A percentile compares a stretch with the other conserved stretches of the same genome.
Conservation (phyloP, 2,888 invertebrate genomes). For the Barypeithes pellucidus region DNA sequence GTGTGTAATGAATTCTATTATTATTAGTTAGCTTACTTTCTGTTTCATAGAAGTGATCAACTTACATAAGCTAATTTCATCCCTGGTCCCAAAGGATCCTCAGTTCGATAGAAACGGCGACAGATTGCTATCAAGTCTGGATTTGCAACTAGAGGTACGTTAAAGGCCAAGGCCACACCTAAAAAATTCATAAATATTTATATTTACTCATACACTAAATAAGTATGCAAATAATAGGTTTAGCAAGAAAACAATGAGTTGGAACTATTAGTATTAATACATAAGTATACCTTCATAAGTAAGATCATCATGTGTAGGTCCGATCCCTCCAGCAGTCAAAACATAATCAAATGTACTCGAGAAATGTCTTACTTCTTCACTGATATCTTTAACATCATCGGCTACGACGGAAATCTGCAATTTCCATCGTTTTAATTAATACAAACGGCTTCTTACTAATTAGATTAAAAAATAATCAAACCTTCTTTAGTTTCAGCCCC, state of each 20-base stretch:
- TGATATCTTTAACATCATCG: slow-evolving; percentile 78
- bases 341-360: slow-evolving; percentile 78
- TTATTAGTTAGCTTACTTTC: too few species aligned
- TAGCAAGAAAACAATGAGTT: too few species aligned
- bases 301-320: slow-evolving; percentile 85
- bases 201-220: slow-evolving; percentile 20
- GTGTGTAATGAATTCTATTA: too few species aligned
- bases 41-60: slow-evolving; percentile 8
- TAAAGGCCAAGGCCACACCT: slow-evolving; percentile 75
- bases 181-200: slow-evolving; percentile 6
- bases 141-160: slow-evolving; percentile 69
- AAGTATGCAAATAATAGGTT: too few species aligned
- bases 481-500: slow-evolving; percentile 77
- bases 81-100: slow-evolving; percentile 67
- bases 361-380: slow-evolving; percentile 76
- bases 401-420: slow-evolving; percentile 77
- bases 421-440: slow-evolving; percentile 40
- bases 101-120: slow-evolving; percentile 68
- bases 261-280: too few species aligned
- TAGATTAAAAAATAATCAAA: slow-evolving; percentile 56
- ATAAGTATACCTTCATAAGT: slow-evolving; percentile 78
- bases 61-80: slow-evolving; percentile 69
- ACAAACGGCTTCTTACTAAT: slow-evolving; percentile 1
- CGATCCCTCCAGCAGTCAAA: slow-evolving; percentile 84
- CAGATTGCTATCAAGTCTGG: slow-evolving; percentile 71